Conservation (phyloP, 2,797 vertebrate species). For the Australoheros facetus region DNA sequence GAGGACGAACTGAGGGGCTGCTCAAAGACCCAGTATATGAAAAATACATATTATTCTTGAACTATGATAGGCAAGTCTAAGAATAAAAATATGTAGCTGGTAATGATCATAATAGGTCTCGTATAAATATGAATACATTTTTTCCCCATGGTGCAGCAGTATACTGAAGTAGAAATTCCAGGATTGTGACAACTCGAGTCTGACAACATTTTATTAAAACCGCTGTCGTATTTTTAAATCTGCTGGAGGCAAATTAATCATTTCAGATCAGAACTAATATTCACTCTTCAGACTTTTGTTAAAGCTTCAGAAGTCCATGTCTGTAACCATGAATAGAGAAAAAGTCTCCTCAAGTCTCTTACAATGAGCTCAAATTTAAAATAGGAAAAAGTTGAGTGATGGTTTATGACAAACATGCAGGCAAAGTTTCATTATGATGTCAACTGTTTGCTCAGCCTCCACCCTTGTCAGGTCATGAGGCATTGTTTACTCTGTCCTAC, state of each 20-base stretch:
- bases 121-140: neutral
- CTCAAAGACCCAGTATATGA: neutral
- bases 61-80: neutral
- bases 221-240: neutral
- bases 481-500: conserved; percentile 64
- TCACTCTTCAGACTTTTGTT: neutral
- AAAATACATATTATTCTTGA: neutral
- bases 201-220: accelerated
- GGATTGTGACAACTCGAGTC: neutral
- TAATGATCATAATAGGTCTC: neutral
- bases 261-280: neutral
- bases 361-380: neutral
- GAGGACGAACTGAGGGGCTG: neutral
- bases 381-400: neutral
- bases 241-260: accelerated
- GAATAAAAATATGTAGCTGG: neutral
- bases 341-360: neutral
- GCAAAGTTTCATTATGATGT: conserved; percentile 45
- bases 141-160: neutral
- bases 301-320: neutral
- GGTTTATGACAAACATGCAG: conserved; percentile 8
- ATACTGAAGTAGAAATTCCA: neutral
- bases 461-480: conserved; percentile 47
- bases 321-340: neutral
- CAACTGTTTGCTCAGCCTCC: conserved; percentile 59